Evolutionary conservation across 1,140 invertebrate species (phyloP), one percentile per base, ranked within the genome.

Genomic region (Bombus terrestris): DNA sequence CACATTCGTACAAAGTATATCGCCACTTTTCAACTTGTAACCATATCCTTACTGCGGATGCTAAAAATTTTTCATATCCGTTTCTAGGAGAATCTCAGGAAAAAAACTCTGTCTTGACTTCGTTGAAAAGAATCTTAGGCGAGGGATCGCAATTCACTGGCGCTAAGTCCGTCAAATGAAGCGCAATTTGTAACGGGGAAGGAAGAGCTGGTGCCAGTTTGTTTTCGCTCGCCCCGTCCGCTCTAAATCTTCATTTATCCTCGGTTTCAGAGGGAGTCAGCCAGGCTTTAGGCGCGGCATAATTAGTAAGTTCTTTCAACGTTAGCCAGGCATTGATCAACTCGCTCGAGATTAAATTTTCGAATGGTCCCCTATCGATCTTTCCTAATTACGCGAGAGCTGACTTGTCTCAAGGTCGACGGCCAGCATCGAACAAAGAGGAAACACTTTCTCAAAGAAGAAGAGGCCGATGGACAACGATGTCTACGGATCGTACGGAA

Each of bases 301-400:
- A 83, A 83, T 83, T 83, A 83, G 62, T 69, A 83, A 83, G 81
- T 77, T 83, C 81, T 83, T 83, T 83, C 69, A 69, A 57, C 62
- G 59, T 43, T 47, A n/a, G 57, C 47, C 57, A 25, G 35, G 35
- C 81, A 73, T 83, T 68, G 73, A 77, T 83, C 81, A 83, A 83
- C 73, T 57, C 35, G 81, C 18, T 41, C 3, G 59, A 64, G 81
- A 83, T 83, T 76, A 83, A 83, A 83, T 83, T 76, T 76, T 74
- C 62, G 71, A 66, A 59, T 43, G 39, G n/a, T 18, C 39, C 22
- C 3, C 59, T 59, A 83, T 83, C 81, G 81, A 66, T 83, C 62
- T 68, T 66, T n/a, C 43, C 72, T 77, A 83, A 83, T 83, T 83
- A 64, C 62, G 53, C 80, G n/a, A 64, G 13, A 37, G 53, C 22